These are phyloP conservation scores for Austrolebias charrua DNA, from an alignment of 2,797 vertebrate species.

Conservation along the genomic window DNA sequence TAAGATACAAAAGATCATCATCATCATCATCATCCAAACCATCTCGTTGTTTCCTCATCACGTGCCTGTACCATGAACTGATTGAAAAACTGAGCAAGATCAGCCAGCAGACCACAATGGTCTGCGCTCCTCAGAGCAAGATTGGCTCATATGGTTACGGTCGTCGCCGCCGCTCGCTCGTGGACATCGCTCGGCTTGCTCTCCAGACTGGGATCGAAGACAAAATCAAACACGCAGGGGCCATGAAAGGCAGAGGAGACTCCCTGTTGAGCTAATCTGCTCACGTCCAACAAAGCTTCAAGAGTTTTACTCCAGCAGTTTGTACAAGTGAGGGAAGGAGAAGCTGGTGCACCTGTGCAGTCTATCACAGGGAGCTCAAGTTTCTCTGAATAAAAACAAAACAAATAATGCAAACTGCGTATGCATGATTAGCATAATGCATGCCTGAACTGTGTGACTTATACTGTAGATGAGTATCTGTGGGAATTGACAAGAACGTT, in stretches of 20 bases:
- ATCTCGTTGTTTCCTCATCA: constrained; percentile 82
- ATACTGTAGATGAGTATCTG: constrained; percentile 46
- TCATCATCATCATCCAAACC: constrained; percentile 62
- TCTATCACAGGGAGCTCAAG: constrained; percentile 27
- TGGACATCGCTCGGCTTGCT: constrained; percentile 18
- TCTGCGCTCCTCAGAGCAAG: constrained; percentile 77
- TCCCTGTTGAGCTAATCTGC: constrained; percentile 22
- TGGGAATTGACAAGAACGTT: constrained; percentile 65
- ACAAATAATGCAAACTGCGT: constrained; percentile 25
- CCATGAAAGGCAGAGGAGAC: constrained; percentile 14
- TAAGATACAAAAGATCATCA: constrained; percentile 81
- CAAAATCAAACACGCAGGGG: constrained; percentile 20
- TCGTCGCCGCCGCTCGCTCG: constrained; percentile 76
- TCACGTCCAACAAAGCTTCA: constrained; percentile 33
- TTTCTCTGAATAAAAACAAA: constrained; percentile 23
- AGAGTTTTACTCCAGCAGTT: constrained; percentile 37
- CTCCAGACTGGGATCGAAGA: constrained; percentile 28
- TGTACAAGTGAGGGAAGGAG: constrained; percentile 23
- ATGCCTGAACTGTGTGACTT: constrained; percentile 33
- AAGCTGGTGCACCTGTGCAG: constrained; percentile 23
- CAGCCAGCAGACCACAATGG: constrained; percentile 70
- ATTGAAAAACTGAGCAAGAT: constrained; percentile 76
- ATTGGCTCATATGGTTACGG: constrained; percentile 84
- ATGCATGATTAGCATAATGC: constrained; percentile 24
- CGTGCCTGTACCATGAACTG: constrained; percentile 85